Base-by-base conservation (phyloP, 1,140 invertebrate species). In the Manduca sexta region DNA sequence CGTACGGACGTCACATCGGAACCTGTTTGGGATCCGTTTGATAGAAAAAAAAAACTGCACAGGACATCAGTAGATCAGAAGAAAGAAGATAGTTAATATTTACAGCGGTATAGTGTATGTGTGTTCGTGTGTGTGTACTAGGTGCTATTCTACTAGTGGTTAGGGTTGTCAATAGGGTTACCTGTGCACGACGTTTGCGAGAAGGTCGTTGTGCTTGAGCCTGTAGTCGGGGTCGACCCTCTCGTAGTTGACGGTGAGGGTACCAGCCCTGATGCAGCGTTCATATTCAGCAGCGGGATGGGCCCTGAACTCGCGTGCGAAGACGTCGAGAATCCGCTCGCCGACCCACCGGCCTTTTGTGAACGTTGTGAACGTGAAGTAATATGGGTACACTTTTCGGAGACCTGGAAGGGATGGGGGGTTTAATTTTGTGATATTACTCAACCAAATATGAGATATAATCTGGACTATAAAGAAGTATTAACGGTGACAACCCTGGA, bases 271-370 rank as follows among this genome's bases (percentile, higher is more conserved):
- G 64, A 98, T 96, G 69, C 95, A 96, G 40, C 95, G 88, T 78
- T 95, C 95, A 84, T 97, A 97, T 78, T 96, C 94, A 69, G 97
- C 95, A 0, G 94, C 93, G 0, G 95, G 95, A 87, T 97, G 95
- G 2, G 95, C 95, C 8, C 95, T 88, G 76, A 99, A 99, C 86
- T 99, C 98, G 46, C 93, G 88, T 1, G 92, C 91, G 83, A 98
- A 98, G 12, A 99, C 95, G 67, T 99, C 97, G 37, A 97, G 87
- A 38, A 99, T 93, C 70, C 94, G 94, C 73, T 97, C 93, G 12
- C 97, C 97, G 3, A 98, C 93, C 98, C 98, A 99, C 56, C 98
- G 91, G 1, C 96, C 96, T 88, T 99, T 99, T 10, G 95, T 97
- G 87, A 97, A 97, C 7, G 97, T 97, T 38, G 94, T 96, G 86